Evolutionary conservation across 2,113 vertebrate species (phyloP), one percentile per base, ranked within the genome.

Genomic region (Potamarius usumacintae): DNA sequence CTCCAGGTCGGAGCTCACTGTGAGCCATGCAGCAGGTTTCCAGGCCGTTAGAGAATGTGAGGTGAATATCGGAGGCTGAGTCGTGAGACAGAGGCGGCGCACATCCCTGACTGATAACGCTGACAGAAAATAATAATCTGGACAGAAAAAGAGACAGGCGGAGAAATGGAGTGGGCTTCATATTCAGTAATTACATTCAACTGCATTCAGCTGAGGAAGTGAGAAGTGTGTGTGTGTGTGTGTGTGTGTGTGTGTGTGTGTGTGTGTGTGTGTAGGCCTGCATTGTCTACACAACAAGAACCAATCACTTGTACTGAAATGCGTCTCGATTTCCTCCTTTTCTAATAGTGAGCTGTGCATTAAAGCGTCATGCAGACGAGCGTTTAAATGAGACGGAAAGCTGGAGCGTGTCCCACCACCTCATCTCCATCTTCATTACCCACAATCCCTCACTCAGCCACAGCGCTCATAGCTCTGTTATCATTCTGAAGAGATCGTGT

Each of bases 261-360:
- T 65, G 89, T 77, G 62, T 82, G 83, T 27, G 34, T 81, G 93
- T 90, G 91, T 90, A 90, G 92, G 93, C 92, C 94, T 92, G 93
- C 93, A 95, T 95, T 95, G 94, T 95, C 95, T 93, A 94, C 94
- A 95, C 94, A 95, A 94, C 94, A 94, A 95, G 90, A 92, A 91
- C 94, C 91, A 94, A 93, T 96, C 94, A 96, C 94, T 96, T 96
- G 96, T 96, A 96, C 95, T 97, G 95, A 97, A 96, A 97, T 96
- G 93, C 94, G 92, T 94, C 95, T 94, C 94, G 94, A 95, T 96
- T 95, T 95, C 94, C 74, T 83, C 94, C 92, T 94, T 94, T 95
- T 95, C 94, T 90, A 95, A 94, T 94, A 93, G 92, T 89, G 90
- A 95, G 92, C 93, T 94, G 91, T 94, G 94, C 93, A 96, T 96